These are phyloP conservation scores for Zosterops lateralis DNA, from an alignment of 2,113 vertebrate species.

Conservation along the genomic window DNA sequence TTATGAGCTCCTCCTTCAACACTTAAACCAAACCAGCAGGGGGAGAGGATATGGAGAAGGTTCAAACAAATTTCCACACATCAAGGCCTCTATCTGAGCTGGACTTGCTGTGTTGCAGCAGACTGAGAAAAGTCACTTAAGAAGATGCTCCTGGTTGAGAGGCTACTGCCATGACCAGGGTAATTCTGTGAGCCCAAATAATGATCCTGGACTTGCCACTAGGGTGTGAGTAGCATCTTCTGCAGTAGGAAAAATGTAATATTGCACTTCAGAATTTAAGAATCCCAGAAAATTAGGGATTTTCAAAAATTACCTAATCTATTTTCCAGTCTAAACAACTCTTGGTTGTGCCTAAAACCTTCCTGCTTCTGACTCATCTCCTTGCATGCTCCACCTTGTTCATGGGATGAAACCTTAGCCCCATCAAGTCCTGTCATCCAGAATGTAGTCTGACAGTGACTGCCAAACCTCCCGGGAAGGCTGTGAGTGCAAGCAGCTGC, in stretches of 20 bases:
- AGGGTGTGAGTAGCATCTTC: not conserved
- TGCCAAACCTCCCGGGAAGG: not conserved
- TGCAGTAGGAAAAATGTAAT: not conserved
- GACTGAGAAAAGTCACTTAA: not conserved
- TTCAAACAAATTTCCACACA: not conserved
- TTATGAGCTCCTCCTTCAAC: not conserved
- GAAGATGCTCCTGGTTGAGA: not conserved
- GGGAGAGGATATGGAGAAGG: not conserved
- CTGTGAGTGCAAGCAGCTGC: not conserved
- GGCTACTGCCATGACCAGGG: not conserved
- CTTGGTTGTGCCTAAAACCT: not conserved
- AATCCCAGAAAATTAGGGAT: not conserved
- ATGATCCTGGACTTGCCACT: not conserved
- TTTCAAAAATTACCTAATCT: not conserved
- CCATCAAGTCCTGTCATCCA: not conserved
- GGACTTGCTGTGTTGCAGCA: not conserved
- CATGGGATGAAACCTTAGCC: conserved; percentile 5
- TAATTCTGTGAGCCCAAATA: not conserved
- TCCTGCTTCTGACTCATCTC: not conserved
- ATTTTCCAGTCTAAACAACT: not conserved
- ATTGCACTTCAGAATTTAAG: not conserved
- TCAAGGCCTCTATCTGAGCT: not conserved
- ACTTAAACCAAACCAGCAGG: not conserved
- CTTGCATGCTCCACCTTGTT: not conserved
- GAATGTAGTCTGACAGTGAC: conserved; percentile 31